These are phyloP conservation scores for Coregonus clupeaformis DNA, from an alignment of 2,113 vertebrate species.

Conservation along the genomic window DNA sequence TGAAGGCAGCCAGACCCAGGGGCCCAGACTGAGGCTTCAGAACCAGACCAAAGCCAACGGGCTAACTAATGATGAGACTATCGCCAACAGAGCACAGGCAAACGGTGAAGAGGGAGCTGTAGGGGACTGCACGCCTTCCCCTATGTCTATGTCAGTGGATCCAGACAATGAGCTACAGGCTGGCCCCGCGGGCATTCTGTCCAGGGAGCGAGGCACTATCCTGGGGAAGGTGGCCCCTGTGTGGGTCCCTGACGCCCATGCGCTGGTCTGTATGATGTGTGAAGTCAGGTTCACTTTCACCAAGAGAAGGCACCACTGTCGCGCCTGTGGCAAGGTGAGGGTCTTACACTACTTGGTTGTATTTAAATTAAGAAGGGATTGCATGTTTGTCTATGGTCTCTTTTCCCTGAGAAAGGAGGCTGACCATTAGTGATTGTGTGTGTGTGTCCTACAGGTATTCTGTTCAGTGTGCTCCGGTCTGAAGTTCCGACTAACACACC, in stretches of 20 bases:
- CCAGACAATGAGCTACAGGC: conserved; percentile 83
- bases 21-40: conserved; percentile 53
- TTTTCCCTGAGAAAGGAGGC: background rate
- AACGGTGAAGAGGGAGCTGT: conserved; percentile 35
- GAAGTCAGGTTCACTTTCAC: conserved; percentile 95
- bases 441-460: conserved; percentile 79
- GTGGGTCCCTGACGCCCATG: conserved; percentile 96
- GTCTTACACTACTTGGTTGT: background rate
- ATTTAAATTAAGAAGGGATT: background rate
- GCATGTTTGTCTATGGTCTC: background rate
- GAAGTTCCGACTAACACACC: conserved; percentile 90
- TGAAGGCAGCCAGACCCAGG: conserved; percentile 72
- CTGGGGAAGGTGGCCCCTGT: conserved; percentile 92
- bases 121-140: conserved; percentile 72
- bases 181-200: conserved; percentile 78
- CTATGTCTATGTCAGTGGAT: conserved; percentile 75
- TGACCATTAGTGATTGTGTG: background rate
- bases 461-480: conserved; percentile 93
- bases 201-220: conserved; percentile 82
- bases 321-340: conserved; percentile 95
- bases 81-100: conserved; percentile 57
- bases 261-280: conserved; percentile 97
- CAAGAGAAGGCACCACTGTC: conserved; percentile 96
- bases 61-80: conserved; percentile 22
- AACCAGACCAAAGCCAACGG: conserved; percentile 29